These are phyloP conservation scores for Nasonia longicornis DNA, from an alignment of 1,140 invertebrate species.

Conservation along the genomic window DNA sequence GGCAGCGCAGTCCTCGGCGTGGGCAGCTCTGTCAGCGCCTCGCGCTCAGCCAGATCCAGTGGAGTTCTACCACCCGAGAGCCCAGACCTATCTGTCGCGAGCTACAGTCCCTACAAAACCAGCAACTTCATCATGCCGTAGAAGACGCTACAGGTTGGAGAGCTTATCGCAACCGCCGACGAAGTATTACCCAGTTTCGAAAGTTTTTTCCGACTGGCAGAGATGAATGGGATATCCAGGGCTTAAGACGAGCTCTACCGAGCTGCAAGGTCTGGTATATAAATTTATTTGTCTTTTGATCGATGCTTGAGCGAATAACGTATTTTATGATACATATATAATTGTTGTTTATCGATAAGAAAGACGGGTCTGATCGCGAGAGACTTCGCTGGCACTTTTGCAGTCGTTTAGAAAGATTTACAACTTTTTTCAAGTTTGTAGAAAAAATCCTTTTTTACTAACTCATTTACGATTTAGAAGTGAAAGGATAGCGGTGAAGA, in stretches of 20 bases:
- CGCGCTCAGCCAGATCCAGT: neutral
- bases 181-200: too few species aligned
- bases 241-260: too few species aligned
- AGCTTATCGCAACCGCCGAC: too few species aligned
- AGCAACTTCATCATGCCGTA: neutral
- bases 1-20: neutral
- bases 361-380: neutral
- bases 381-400: neutral
- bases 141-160: neutral
- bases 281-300: neutral
- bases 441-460: too few species aligned
- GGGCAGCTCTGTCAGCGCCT: neutral
- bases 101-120: neutral
- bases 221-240: too few species aligned
- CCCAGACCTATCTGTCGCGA: neutral
- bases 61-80: neutral
- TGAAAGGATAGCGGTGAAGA: too few species aligned
- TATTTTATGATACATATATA: neutral
- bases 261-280: neutral
- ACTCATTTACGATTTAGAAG: too few species aligned
- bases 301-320: neutral
- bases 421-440: neutral
- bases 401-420: neutral
- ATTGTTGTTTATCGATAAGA: neutral
- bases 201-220: too few species aligned